Percentiles rank a stretch among this genome's conserved stretches.
These are phyloP conservation scores for Diaperis boleti DNA, from an alignment of 2,888 invertebrate genomes.

Conservation along the genomic window DNA sequence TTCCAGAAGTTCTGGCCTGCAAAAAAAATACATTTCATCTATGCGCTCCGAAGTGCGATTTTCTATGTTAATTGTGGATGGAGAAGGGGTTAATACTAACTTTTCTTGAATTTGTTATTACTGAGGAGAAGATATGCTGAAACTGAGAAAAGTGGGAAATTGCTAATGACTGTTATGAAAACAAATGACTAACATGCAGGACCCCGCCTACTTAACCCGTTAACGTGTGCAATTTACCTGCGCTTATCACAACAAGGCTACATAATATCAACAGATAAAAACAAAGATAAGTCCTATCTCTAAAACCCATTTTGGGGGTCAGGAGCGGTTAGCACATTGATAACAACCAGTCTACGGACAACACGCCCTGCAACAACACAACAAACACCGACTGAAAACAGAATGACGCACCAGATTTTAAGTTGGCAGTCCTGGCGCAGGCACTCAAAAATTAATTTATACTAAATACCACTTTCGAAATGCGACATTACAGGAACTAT, in stretches of 20 bases:
- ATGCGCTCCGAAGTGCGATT: not conserved
- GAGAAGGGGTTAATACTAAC: constrained; percentile 38
- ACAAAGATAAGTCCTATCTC: constrained; percentile 46
- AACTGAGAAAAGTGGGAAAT: constrained; percentile 34
- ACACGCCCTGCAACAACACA: constrained; percentile 4
- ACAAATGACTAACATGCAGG: constrained; percentile 28
- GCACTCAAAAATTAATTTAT: too few species aligned
- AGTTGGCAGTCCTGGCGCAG: not conserved
- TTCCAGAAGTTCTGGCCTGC: constrained; percentile 58
- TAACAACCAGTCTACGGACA: constrained; percentile 1
- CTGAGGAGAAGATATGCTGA: constrained; percentile 37
- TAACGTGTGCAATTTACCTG: constrained; percentile 43
- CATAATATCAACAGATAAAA: constrained; percentile 42
- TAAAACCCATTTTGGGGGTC: constrained; percentile 42
- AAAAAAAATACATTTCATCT: constrained; percentile 34
- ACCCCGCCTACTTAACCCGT: constrained; percentile 39
- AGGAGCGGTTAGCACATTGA: constrained; percentile 11
- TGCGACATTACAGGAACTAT: too few species aligned
- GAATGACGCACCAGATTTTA: not conserved
- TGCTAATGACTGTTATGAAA: constrained; percentile 23
- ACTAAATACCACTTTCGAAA: too few species aligned
- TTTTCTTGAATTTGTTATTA: constrained; percentile 38
- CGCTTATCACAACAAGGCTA: constrained; percentile 43
- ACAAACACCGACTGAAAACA: not conserved
- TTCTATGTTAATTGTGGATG: constrained; percentile 7